Percentiles rank a stretch among this genome's conserved stretches.
These are phyloP conservation scores for Schizotus pectinicornis DNA, from an alignment of 2,888 invertebrate genomes.

Conservation along the genomic window DNA sequence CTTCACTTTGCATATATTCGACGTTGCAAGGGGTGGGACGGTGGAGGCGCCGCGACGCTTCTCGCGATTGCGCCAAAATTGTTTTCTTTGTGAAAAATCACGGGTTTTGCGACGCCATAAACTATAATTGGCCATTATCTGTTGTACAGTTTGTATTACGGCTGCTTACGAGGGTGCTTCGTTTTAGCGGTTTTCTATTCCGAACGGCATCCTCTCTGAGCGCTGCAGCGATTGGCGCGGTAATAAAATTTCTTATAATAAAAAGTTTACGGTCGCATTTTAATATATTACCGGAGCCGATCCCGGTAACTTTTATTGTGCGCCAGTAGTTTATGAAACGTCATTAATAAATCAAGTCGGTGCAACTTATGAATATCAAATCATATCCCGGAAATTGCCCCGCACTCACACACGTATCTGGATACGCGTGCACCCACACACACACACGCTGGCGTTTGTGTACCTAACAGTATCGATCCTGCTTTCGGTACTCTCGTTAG, in stretches of 20 bases:
- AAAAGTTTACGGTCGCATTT: conserved; percentile 15
- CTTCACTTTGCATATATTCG: conserved; percentile 41
- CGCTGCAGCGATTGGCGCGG: too few relatives aligned
- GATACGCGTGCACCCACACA: neutral
- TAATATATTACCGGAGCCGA: conserved; percentile 6
- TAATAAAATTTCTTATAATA: neutral
- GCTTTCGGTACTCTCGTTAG: conserved; percentile 15
- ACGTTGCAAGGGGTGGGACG: neutral
- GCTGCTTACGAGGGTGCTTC: conserved; percentile 1
- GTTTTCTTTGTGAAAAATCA: conserved; percentile 7
- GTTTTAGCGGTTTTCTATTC: conserved; percentile 1
- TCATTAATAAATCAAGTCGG: conserved; percentile 20
- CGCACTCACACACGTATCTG: neutral
- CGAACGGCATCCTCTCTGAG: conserved; percentile 2
- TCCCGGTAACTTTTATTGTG: neutral
- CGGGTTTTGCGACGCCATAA: conserved; percentile 10
- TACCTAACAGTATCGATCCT: conserved; percentile 20
- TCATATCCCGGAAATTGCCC: conserved; percentile 13
- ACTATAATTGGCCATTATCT: conserved; percentile 15
- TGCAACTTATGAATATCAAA: conserved; percentile 25
- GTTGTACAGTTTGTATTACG: conserved; percentile 5
- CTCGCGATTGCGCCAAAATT: neutral
- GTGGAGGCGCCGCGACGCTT: neutral
- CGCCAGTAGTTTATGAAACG: conserved; percentile 13
- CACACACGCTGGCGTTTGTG: conserved; percentile 9